Conservation (phyloP, 2,888 invertebrate species). For the Schizotus pectinicornis region DNA sequence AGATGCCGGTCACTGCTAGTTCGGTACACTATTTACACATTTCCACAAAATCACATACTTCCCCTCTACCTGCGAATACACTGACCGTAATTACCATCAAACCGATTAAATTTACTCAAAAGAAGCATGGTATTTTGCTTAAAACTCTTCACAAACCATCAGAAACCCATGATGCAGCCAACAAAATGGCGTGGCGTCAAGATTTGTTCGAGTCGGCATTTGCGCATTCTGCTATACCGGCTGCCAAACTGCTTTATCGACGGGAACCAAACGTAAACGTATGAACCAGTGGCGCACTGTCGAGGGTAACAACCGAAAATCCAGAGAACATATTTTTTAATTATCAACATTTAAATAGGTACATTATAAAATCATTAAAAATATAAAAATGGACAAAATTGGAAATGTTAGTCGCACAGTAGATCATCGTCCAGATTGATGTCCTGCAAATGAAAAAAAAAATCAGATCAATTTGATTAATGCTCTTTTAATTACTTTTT, state of each 20-base stretch:
- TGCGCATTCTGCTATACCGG: too few relatives aligned
- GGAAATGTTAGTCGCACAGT: slow-evolving; percentile 62
- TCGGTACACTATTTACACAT: slow-evolving; percentile 17
- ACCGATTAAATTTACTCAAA: background rate
- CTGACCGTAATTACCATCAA: background rate
- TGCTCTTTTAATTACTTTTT: too few relatives aligned
- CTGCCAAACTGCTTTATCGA: too few relatives aligned
- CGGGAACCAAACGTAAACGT: too few relatives aligned
- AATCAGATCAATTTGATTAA: slow-evolving; percentile 4
- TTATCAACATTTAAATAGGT: too few relatives aligned
- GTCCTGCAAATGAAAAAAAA: slow-evolving; percentile 63
- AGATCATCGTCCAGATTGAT: slow-evolving; percentile 77
- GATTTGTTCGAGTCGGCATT: too few relatives aligned
- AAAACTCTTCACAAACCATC: slow-evolving; percentile 22
- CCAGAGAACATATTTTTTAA: too few relatives aligned
- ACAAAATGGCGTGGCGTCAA: slow-evolving; percentile 53
- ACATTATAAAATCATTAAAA: background rate
- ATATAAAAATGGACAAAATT: background rate
- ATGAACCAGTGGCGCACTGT: too few relatives aligned
- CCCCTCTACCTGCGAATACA: slow-evolving; percentile 4
- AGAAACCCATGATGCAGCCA: slow-evolving; percentile 26
- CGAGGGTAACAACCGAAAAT: too few relatives aligned
- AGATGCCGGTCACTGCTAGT: slow-evolving; percentile 15
- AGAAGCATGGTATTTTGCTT: slow-evolving; percentile 17
- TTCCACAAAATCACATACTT: slow-evolving; percentile 20